These are phyloP conservation scores for Ceratotherium simum DNA, from an alignment of 2,113 vertebrate species.

Conservation along the genomic window DNA sequence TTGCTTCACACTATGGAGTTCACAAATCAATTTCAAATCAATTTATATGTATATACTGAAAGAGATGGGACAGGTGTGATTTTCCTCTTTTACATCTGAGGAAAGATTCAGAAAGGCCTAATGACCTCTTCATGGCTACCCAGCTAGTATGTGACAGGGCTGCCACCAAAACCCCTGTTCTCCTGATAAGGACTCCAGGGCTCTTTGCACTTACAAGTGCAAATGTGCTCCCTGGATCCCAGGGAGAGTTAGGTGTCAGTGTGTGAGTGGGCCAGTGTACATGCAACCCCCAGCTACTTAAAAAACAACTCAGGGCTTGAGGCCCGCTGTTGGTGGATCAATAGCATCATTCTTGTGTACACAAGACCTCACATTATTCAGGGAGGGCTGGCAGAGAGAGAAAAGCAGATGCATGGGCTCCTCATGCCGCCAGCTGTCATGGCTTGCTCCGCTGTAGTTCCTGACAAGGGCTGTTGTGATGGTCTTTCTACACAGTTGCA, in stretches of 20 bases:
- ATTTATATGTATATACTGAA: not conserved
- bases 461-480: conserved; percentile 56
- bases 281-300: not conserved
- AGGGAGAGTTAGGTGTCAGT: not conserved
- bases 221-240: not conserved
- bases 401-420: conserved; percentile 50
- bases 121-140: not conserved
- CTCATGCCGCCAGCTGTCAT: conserved; percentile 66
- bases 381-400: conserved; percentile 61
- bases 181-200: not conserved
- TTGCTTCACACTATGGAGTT: not conserved
- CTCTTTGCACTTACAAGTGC: conserved; percentile 38
- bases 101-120: not conserved
- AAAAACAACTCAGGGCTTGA: not conserved
- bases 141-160: not conserved
- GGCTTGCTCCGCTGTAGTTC: not conserved
- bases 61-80: not conserved
- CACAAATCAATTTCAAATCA: conserved; percentile 33
- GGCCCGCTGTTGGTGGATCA: conserved; percentile 41
- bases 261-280: not conserved
- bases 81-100: not conserved
- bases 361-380: conserved; percentile 64
- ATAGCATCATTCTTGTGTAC: conserved; percentile 39
- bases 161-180: not conserved
- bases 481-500: not conserved